A percentile compares a stretch with the other conserved stretches of the same genome.
Evolutionary conservation across 2,888 invertebrate genomes (phyloP).

Genomic region (Drosophila robusta): DNA sequence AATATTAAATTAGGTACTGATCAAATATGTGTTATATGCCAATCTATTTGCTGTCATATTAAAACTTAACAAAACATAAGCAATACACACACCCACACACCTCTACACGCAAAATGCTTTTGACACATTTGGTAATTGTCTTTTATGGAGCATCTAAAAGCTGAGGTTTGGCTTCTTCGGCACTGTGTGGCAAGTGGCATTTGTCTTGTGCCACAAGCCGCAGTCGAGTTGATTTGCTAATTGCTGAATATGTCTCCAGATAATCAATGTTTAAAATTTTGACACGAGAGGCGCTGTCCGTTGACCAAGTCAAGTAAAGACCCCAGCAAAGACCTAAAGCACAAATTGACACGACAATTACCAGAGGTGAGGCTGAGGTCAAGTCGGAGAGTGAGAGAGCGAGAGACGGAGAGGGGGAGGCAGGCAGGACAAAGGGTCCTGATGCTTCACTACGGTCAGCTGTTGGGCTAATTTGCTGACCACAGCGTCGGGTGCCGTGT

Average conservation of each 20-base stretch:
- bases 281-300: slow-evolving; percentile 60
- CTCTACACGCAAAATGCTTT: slow-evolving; percentile 53
- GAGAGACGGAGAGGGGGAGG: not conserved
- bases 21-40: slow-evolving; percentile 51
- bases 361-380: slow-evolving; percentile 30
- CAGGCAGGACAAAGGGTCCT: not conserved
- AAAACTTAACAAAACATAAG: slow-evolving; percentile 57
- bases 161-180: slow-evolving; percentile 10
- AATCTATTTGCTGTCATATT: slow-evolving; percentile 75
- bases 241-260: slow-evolving; percentile 84
- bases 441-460: slow-evolving; percentile 50
- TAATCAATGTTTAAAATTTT: slow-evolving; percentile 83
- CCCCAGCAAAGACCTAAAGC: slow-evolving; percentile 17
- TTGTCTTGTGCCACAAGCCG: slow-evolving; percentile 45
- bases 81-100: slow-evolving; percentile 1
- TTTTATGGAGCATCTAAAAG: slow-evolving; percentile 50
- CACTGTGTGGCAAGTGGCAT: slow-evolving; percentile 18
- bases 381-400: slow-evolving; percentile 1
- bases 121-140: slow-evolving; percentile 79
- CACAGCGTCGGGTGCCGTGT: slow-evolving; percentile 71
- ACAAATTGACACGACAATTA: slow-evolving; percentile 78
- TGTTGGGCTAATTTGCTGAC: slow-evolving; percentile 72
- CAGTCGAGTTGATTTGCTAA: slow-evolving; percentile 84
- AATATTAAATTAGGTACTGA: slow-evolving; percentile 44
- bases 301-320: slow-evolving; percentile 33